Percentiles rank a stretch among this genome's conserved stretches.
These are phyloP conservation scores for Dipus sagitta DNA, from an alignment of 2,797 vertebrate species.

Conservation along the genomic window DNA sequence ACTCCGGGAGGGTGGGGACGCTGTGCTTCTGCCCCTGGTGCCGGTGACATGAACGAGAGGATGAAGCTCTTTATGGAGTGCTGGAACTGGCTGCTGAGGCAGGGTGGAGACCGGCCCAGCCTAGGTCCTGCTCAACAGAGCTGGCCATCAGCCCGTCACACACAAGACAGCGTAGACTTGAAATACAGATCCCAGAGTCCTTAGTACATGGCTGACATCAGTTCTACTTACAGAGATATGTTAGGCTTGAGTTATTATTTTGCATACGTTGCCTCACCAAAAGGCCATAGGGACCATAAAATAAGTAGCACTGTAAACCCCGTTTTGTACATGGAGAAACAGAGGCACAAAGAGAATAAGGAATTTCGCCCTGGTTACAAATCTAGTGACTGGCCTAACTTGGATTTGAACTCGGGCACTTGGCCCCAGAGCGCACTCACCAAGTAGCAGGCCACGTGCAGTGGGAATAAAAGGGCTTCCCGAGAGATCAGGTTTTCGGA, in stretches of 20 bases:
- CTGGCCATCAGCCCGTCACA: neutral
- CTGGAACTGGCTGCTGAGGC: neutral
- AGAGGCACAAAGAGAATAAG: neutral
- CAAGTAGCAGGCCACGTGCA: neutral
- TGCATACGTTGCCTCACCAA: neutral
- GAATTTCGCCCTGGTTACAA: neutral
- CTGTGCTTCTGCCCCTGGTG: no score
- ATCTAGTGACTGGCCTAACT: neutral
- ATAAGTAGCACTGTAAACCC: neutral
- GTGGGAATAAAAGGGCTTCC: neutral
- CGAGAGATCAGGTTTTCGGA: neutral
- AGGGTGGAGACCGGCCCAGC: neutral
- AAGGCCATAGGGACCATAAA: neutral
- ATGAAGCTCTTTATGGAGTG: neutral
- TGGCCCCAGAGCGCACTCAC: neutral
- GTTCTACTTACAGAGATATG: neutral
- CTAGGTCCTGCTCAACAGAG: neutral
- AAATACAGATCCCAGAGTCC: rapidly evolving
- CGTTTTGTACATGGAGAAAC: neutral
- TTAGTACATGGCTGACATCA: neutral
- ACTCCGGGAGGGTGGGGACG: no score
- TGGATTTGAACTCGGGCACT: constrained; percentile 19
- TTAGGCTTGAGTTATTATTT: neutral
- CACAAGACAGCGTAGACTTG: neutral
- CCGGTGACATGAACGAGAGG: neutral